A percentile compares a stretch with the other conserved stretches of the same genome.
Conservation (phyloP, 2,113 vertebrate species). For the Prionailurus viverrinus region DNA sequence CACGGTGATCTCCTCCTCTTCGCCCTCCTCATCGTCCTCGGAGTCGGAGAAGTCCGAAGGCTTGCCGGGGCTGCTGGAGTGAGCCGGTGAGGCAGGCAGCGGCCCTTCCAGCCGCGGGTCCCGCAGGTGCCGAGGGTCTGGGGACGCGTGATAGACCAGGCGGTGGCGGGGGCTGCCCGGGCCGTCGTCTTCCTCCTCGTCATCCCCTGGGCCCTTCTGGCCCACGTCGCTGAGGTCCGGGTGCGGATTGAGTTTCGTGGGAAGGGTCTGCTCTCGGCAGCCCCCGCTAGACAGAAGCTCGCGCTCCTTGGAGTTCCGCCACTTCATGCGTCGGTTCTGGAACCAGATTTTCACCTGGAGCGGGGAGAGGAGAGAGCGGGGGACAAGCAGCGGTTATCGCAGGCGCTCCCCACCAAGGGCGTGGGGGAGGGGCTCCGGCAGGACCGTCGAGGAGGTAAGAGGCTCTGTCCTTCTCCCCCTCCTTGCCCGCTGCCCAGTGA, state of each 20-base stretch:
- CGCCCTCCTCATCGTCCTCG: constrained; percentile 90
- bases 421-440: rapidly evolving
- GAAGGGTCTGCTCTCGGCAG: constrained; percentile 97
- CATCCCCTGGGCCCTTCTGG: constrained; percentile 88
- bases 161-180: constrained; percentile 81
- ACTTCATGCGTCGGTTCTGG: constrained; percentile 99
- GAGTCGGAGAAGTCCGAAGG: constrained; percentile 95
- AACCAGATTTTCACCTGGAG: constrained; percentile 99
- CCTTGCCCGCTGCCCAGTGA: background rate
- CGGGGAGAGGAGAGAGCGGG: too few relatives aligned
- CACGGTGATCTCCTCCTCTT: constrained; percentile 93
- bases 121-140: constrained; percentile 83
- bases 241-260: constrained; percentile 98
- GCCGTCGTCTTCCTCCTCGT: constrained; percentile 85
- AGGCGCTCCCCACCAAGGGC: too few relatives aligned
- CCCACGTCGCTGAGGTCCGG: constrained; percentile 98
- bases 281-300: constrained; percentile 97
- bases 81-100: constrained; percentile 88
- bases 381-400: background rate
- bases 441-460: rapidly evolving
- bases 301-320: constrained; percentile 99
- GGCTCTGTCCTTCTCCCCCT: rapidly evolving
- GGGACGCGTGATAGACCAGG: constrained; percentile 83
- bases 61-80: constrained; percentile 93
- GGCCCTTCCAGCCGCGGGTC: constrained; percentile 85